Evolutionary conservation across 2,797 vertebrate genomes (phyloP).

Genomic region (Amazona ochrocephala): DNA sequence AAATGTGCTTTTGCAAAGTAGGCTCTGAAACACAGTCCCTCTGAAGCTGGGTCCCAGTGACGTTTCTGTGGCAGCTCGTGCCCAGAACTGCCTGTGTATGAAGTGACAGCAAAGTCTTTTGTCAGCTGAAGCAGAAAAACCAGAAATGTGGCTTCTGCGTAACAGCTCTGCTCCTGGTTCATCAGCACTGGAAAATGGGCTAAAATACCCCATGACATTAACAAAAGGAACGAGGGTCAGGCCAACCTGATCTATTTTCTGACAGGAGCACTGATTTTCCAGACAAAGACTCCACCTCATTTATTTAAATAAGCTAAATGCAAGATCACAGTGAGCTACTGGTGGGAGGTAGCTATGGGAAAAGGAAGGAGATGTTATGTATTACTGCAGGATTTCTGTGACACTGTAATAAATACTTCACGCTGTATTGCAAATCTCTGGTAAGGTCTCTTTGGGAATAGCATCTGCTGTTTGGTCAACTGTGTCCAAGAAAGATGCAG

Average conservation of each 20-base stretch:
- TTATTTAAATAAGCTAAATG: neutral
- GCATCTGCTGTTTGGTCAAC: constrained; percentile 13
- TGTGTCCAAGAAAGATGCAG: neutral
- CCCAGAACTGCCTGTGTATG: constrained; percentile 21
- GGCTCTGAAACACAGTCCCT: neutral
- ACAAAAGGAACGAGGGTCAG: constrained; percentile 25
- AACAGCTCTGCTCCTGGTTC: neutral
- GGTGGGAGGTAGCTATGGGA: neutral
- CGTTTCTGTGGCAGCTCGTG: constrained; percentile 18
- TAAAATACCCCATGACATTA: constrained; percentile 46
- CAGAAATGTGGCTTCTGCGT: neutral
- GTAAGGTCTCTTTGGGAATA: neutral
- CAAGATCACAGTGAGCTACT: neutral
- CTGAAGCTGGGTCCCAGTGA: constrained; percentile 8
- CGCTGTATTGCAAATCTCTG: neutral
- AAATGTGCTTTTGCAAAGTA: neutral
- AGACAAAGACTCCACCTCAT: neutral
- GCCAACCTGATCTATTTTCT: constrained; percentile 27
- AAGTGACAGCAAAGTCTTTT: constrained; percentile 18
- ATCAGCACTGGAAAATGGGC: neutral
- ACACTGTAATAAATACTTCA: neutral
- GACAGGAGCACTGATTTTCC: neutral
- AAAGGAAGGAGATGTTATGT: neutral
- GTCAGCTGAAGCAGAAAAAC: constrained; percentile 38
- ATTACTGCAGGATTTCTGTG: neutral